Base-by-base conservation (phyloP, 2,113 vertebrate genomes). In the Hassar affinis region DNA sequence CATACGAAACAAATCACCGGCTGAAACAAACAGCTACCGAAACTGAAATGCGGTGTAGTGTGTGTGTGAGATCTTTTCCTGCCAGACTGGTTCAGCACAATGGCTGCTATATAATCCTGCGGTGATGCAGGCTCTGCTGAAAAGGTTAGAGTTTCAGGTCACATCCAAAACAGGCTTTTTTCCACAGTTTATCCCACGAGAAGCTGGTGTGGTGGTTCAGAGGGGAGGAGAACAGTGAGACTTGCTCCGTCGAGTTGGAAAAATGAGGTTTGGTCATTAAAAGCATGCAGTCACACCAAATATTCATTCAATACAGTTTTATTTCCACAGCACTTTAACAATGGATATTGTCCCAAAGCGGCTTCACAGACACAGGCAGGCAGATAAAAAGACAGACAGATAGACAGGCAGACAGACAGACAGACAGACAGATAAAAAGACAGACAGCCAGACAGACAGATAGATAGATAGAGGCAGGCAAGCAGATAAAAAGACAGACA, bases 51-150 rank as follows among this genome's bases (percentile, higher is more conserved):
- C 52, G 25, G 17, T 0, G 7, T 0, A 14, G 2, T 42, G 27
- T 54, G 30, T 61, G n/a, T 51, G 38, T 71, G 78, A 61, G 57
- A 20, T 6, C 3, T 56, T 20, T 25, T 77, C 68, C 69, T 49
- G 84, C 77, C 66, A 27, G 11, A 56, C 84, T 45, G 25, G 86
- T 80, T 82, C 38, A 59, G 27, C 35, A 75, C 86, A 85, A 79
- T 75, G 83, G n/a, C 30, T 42, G 78, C 76, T 51, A 57, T 66
- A 79, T 51, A 82, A 71, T 47, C 30, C 42, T 10, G 69, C 47
- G 38, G 57, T 42, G 45, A 54, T 75, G n/a, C 6, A 69, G 38
- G 57, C 59, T 59, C 38, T 14, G 62, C 27, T 47, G n/a, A 66
- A 78, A 82, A 78, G 76, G 83, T 79, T 59, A 74, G 30, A 38